Conservation (phyloP, 2,888 invertebrate species). For the Lamellibrachia satsuma region DNA sequence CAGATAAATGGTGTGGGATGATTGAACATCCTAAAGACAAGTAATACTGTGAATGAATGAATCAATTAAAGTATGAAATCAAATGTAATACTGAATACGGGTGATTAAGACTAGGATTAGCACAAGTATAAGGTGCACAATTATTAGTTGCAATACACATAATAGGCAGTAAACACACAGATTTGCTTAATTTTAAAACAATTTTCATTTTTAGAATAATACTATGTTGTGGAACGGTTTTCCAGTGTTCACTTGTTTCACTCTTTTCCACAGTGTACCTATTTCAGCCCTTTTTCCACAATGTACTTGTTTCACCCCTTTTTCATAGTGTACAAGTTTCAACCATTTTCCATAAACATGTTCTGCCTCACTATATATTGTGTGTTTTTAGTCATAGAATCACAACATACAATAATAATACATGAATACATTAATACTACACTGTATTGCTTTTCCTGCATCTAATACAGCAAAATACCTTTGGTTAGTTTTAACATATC, state of each 20-base stretch:
- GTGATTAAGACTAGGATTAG: background rate
- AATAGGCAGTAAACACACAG: background rate
- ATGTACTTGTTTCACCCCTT: too few species aligned
- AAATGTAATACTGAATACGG: background rate
- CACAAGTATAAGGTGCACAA: background rate
- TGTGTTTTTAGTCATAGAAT: background rate
- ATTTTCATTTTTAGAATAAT: background rate
- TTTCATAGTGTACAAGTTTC: too few species aligned
- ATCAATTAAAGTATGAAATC: background rate
- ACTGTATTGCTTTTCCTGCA: slow-evolving; percentile 9
- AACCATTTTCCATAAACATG: too few species aligned
- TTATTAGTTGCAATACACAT: background rate
- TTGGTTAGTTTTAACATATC: background rate
- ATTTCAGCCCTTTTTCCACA: too few species aligned
- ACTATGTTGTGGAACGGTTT: background rate
- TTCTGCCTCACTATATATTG: too few species aligned
- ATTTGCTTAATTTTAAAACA: background rate
- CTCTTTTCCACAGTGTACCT: too few species aligned
- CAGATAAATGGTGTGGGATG: background rate
- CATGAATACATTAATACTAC: background rate
- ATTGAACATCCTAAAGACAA: background rate
- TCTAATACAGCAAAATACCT: background rate
- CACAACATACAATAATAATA: background rate
- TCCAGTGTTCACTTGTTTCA: too few species aligned
- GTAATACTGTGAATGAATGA: background rate